Base-by-base conservation (phyloP, 2,113 vertebrate species). In the Turdus rufiventris region DNA sequence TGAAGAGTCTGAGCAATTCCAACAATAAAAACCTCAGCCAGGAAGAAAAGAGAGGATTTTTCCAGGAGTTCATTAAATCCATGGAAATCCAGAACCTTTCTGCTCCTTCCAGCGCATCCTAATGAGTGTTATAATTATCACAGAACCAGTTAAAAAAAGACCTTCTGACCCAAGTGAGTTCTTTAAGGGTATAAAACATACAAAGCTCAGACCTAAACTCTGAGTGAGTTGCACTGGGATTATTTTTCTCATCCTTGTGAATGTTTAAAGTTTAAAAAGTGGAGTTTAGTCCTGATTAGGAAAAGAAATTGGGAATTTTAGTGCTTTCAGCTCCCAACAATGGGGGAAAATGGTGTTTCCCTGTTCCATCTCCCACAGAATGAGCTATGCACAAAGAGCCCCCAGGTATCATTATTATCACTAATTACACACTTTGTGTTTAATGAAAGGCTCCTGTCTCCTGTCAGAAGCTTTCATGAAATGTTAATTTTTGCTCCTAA, bases 381-480 rank as follows among this genome's bases (percentile, higher is more conserved):
- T 5, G 93, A 89, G 6, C 82, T 9, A 14, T 20, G 38, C 62
- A 63, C 53, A 78, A 92, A 88, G 84, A 83, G 54, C 68, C 74
- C 54, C 42, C 79, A 93, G 85, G 87, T 91, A 93, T 60, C 36
- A 12, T 85, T 76, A 45, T 74, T 77, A 92, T 61, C 50, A 86
- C 57, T 91, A 94, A 94, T 97, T 87, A 93, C 34, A 33, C 13
- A 51, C 79, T 84, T 94, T 75, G 83, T 86, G 61, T 28, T 81
- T 92, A 93, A 94, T 91, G 70, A 77, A 80, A 88, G 65, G 48
- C 88, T 89, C 84, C 40, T 61, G 67, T 70, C 74, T 71, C 80
- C 63, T 87, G 68, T 67, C 93, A 85, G 87, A 91, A 50, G 84
- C 50, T 89, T 92, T 92, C 74, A 95, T 85, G 61, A 94, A 96